Evolutionary conservation across 1,140 invertebrate genomes (phyloP).

Genomic region (Neotoxoptera formosana): DNA sequence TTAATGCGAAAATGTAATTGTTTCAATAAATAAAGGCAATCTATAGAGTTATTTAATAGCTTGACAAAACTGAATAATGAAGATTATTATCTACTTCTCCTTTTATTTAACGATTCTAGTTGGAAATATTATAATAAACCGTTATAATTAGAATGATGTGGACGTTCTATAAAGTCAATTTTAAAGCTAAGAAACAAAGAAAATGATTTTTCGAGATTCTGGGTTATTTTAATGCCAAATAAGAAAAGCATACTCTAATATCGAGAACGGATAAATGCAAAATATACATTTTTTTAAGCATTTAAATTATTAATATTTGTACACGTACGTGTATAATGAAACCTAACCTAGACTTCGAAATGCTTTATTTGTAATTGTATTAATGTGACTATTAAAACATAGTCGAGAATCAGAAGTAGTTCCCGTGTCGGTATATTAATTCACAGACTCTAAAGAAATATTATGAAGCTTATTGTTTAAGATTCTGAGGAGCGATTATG

Average conservation of each 20-base stretch:
- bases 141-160: no score
- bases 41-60: no score
- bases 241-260: not conserved
- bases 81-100: no score
- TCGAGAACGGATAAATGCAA: not conserved
- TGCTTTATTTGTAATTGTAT: not conserved
- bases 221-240: not conserved
- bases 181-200: no score
- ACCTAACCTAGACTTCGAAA: not conserved
- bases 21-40: no score
- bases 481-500: no score
- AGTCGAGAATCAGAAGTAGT: not conserved
- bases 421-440: not conserved
- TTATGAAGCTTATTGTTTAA: not conserved
- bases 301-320: not conserved
- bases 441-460: not conserved
- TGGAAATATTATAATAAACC: no score
- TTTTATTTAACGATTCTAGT: no score
- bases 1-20: no score
- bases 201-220: not conserved
- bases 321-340: not conserved
- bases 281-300: not conserved
- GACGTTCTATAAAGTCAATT: no score
- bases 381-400: slow-evolving; percentile 8
- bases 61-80: no score